Base-by-base conservation (phyloP, 1,140 invertebrate genomes). In the Druon quercuslanigerum region DNA sequence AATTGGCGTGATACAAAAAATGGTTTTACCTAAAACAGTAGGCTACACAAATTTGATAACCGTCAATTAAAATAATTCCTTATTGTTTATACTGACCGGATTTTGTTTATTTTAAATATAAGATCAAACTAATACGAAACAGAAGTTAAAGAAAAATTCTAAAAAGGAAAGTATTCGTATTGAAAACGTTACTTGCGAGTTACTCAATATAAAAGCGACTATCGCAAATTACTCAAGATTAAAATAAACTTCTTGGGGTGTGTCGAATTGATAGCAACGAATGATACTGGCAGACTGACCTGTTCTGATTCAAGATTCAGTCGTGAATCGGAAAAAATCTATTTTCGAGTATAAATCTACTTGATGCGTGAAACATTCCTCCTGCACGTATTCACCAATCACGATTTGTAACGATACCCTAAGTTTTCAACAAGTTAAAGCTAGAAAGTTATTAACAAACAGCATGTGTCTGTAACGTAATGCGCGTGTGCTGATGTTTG, bases 391-490 rank as follows among this genome's bases (percentile, higher is more conserved):
- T 78, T 25, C 56, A 79, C 73, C 51, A 46, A 77, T 81, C 50
- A 82, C 75, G 79, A 71, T 74, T 87, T 77, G 80, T 74, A 86
- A 83, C 81, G 78, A 84, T 86, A 85, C 46, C 72, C 79, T 86
- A 86, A 85, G 83, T 81, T 85, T 79, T 87, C 86, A 88, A 89
- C 87, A 89, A 88, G 85, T 89, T 89, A 88, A 87, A 89, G 84
- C 87, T 89, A 89, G 79, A 84, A 85, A 89, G 84, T 87, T 88
- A 86, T 89, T 87, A 90, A 90, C 88, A 90, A 90, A 88, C 86
- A 89, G 86, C 84, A 77, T 85, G 85, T 87, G 80, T 88, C 84
- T 89, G 82, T 88, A 84, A 83, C 86, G 76, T 85, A 88, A 66
- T 83, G 85, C 86, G 86, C 82, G 83, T 84, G 77, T 81, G 54